Percentiles rank a stretch among this genome's conserved stretches.
phyloP scores from a whole-genome alignment of 2,888 invertebrate genomes.

The Eristalinus aeneus region DNA sequence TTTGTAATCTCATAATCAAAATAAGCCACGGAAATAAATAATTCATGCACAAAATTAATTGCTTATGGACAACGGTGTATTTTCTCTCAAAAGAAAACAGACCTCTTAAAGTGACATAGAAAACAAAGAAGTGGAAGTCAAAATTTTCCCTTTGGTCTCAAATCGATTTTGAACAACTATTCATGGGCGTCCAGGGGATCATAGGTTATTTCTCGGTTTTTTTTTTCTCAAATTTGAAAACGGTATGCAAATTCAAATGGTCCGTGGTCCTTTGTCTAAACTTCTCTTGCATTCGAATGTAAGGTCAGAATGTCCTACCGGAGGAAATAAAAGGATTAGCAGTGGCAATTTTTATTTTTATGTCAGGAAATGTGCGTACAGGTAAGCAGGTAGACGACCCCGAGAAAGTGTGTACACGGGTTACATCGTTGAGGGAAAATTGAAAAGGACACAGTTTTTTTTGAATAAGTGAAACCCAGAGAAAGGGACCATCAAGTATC shows the following conservation, averaged over 20 bases:
- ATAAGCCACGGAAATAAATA: too few relatives aligned
- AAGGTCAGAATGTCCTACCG: not conserved
- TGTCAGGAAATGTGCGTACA: not conserved
- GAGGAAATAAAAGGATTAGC: not conserved
- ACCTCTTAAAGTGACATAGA: too few relatives aligned
- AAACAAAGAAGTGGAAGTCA: constrained; percentile 33
- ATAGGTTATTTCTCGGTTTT: constrained; percentile 29
- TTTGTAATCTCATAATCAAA: not conserved
- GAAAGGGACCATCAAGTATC: too few relatives aligned
- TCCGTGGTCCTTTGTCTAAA: too few relatives aligned
- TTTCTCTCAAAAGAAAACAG: too few relatives aligned
- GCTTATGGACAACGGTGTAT: too few relatives aligned
- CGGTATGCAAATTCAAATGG: not conserved
- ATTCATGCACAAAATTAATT: too few relatives aligned
- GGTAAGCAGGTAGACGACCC: too few relatives aligned
- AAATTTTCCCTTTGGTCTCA: constrained; percentile 3
- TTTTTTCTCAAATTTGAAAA: not conserved
- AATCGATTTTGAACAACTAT: constrained; percentile 35
- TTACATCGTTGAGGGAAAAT: too few relatives aligned
- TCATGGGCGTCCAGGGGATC: not conserved
- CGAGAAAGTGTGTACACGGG: too few relatives aligned
- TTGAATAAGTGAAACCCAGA: too few relatives aligned
- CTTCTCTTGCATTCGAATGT: not conserved
- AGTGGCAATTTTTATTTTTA: not conserved
- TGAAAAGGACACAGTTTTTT: too few relatives aligned